Base-by-base conservation (phyloP, 2,797 vertebrate species). In the Crypturellus tataupa region DNA sequence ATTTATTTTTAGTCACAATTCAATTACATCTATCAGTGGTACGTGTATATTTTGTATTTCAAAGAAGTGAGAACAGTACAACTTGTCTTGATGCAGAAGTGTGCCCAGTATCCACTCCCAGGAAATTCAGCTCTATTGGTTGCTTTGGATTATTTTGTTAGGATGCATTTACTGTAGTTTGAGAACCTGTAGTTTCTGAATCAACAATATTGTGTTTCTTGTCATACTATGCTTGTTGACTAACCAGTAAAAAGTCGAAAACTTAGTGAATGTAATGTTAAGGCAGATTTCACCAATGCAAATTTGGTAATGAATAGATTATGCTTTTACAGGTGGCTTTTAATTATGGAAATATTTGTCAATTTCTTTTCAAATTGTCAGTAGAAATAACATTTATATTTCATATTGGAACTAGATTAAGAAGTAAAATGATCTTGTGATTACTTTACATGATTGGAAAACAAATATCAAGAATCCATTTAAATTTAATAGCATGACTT, bases 371-470 rank as follows among this genome's bases (percentile, higher is more conserved):
- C 67, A 93, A 94, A 81, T 78, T 91, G 31, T 77, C 25, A 87
- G 64, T 90, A 89, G 90, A 94, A 86, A 85, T 96, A 95, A 91
- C 88, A 92, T 91, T 95, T 94, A 39, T 94, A 92, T 95, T 93
- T 76, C 25, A 44, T 84, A 80, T 18, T 47, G 46, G 59, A 89
- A 76, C 17, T 81, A 72, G 53, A 82, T 40, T 46, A 85, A 88
- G 73, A 72, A 29, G 59, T 83, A 76, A 94, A 92, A 47, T 84
- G 35, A 91, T 58, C 53, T 81, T 73, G 35, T 70, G 55, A 56
- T 91, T 91, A 69, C 53, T 55, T 87, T 37, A 58, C 75, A 15
- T 25, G 21, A 31, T 62, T 92, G 23, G 40, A 93, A 93, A 56
- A 72, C 90, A 89, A 92, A 70, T 89, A 89, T 72, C 47, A 81